Conservation (phyloP, 1,140 invertebrate genomes). For the Caenorhabditis briggsae region DNA sequence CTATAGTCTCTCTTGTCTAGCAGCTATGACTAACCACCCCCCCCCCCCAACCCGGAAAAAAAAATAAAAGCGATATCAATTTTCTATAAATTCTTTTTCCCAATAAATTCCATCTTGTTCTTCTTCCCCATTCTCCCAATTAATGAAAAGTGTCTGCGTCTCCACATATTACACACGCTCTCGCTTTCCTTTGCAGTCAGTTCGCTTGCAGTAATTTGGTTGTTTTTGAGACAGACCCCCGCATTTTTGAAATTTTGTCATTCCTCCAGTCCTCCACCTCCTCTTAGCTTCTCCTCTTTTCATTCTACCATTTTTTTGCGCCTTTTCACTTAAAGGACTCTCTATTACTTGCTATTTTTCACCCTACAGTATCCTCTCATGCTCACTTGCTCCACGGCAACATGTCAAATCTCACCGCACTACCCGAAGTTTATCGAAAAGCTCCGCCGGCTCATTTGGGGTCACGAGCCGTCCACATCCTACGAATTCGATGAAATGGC, state of each 20-base stretch:
- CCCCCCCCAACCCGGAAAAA: too few relatives aligned
- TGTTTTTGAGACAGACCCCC: not conserved
- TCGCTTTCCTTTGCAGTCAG: not conserved
- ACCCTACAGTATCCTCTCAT: not conserved
- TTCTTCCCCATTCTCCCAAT: too few relatives aligned
- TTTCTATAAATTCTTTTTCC: too few relatives aligned
- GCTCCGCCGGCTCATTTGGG: not conserved
- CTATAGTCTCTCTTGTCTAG: too few relatives aligned
- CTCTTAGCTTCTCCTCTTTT: not conserved
- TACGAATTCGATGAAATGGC: constrained; percentile 33
- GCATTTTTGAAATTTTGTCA: not conserved
- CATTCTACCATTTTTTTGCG: not conserved
- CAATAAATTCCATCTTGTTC: too few relatives aligned
- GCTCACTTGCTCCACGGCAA: constrained; percentile 34
- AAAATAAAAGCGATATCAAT: too few relatives aligned
- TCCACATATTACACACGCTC: not conserved
- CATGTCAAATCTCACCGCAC: constrained; percentile 29
- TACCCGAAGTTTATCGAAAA: constrained; percentile 47
- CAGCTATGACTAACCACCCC: too few relatives aligned
- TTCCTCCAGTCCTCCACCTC: not conserved
- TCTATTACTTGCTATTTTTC: too few relatives aligned
- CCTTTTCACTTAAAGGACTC: not conserved
- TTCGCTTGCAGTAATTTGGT: not conserved
- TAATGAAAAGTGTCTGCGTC: too few relatives aligned
- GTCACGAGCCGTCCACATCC: constrained; percentile 30